These are phyloP conservation scores for Sycobia sp. DNA, from an alignment of 1,140 invertebrate genomes.

Conservation along the genomic window DNA sequence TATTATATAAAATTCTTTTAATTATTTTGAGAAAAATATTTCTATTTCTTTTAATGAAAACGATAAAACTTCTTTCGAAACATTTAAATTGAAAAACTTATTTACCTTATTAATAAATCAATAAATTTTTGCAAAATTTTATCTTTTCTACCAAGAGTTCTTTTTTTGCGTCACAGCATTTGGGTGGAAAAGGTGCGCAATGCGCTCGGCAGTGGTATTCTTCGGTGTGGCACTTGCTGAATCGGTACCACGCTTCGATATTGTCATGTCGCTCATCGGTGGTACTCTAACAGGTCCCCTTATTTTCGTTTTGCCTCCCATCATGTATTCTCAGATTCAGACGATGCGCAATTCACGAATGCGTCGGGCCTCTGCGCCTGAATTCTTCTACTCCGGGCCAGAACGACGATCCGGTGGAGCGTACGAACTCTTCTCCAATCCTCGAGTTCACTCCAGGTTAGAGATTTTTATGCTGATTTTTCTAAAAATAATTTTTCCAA, in stretches of 20 bases:
- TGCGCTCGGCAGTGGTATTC: conserved; percentile 74
- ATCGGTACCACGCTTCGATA: conserved; percentile 83
- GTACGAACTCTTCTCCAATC: conserved; percentile 41
- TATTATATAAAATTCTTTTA: no score
- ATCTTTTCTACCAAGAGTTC: no score
- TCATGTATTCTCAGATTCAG: conserved; percentile 71
- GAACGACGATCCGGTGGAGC: conserved; percentile 40
- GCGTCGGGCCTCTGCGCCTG: conserved; percentile 30
- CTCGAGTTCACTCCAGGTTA: conserved; percentile 49
- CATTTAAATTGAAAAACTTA: no score
- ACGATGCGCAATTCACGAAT: conserved; percentile 38
- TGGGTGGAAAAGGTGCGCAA: conserved; percentile 73
- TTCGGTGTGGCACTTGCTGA: conserved; percentile 79
- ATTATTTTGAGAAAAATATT: no score
- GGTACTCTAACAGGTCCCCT: conserved; percentile 84
- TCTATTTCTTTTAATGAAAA: no score
- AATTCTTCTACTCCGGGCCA: conserved; percentile 39
- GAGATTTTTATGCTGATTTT: neutral
- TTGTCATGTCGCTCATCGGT: conserved; percentile 86
- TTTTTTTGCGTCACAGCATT: conserved; percentile 69
- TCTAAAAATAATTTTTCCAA: neutral
- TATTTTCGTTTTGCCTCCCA: conserved; percentile 82
- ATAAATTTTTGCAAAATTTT: no score
- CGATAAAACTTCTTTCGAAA: no score
- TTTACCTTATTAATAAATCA: no score